phyloP scores from a whole-genome alignment of 2,113 vertebrate species.

The Panurus biarmicus region DNA sequence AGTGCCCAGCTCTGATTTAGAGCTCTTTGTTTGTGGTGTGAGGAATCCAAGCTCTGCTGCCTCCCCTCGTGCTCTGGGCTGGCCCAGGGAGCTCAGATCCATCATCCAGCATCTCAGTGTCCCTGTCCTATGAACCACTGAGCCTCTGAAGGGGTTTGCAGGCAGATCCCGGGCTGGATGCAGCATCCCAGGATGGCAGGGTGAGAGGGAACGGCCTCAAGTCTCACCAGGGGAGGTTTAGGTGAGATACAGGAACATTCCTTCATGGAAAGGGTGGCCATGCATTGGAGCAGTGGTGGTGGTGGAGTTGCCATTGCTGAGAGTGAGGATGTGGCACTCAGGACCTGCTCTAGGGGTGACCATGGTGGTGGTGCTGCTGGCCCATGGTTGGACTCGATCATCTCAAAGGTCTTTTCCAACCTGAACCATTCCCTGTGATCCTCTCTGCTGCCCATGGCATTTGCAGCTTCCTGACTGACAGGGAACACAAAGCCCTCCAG shows the following conservation, averaged over 20 bases:
- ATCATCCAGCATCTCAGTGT: not conserved
- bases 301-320: not conserved
- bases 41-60: not conserved
- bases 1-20: not conserved
- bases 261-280: not conserved
- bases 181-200: not conserved
- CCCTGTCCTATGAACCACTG: accelerated
- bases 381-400: accelerated
- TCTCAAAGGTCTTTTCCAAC: not conserved
- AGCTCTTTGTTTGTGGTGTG: not conserved
- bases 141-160: not conserved
- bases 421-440: not conserved
- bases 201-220: not conserved
- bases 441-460: not conserved
- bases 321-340: not conserved
- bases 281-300: not conserved
- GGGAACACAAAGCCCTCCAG: not conserved
- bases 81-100: not conserved
- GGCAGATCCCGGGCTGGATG: not conserved
- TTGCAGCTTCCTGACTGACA: not conserved
- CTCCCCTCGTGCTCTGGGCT: not conserved
- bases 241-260: not conserved
- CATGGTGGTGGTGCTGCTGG: not conserved
- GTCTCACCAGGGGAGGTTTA: not conserved
- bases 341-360: not conserved